Evolutionary conservation across 2,888 invertebrate species (phyloP).

Genomic region (Lacanobia oleracea): DNA sequence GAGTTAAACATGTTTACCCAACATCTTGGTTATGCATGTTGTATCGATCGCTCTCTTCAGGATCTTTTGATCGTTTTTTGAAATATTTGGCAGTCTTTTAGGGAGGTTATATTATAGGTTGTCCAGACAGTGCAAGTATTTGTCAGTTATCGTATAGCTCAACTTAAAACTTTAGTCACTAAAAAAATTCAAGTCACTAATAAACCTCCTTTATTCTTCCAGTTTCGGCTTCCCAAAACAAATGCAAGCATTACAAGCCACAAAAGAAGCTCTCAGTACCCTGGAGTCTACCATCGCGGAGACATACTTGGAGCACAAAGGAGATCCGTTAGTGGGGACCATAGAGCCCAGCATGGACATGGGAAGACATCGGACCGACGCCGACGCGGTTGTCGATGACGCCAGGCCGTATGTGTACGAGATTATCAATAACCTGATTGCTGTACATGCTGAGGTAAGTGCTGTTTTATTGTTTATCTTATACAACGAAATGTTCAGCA

Average conservation of each 20-base stretch:
- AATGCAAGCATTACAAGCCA: constrained; percentile 92
- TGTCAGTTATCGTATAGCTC: no score
- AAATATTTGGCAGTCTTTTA: no score
- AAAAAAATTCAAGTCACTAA: neutral
- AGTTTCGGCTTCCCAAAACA: constrained; percentile 94
- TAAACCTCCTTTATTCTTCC: constrained; percentile 42
- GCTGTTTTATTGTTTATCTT: no score
- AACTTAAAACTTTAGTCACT: no score
- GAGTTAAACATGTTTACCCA: no score
- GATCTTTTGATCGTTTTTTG: no score
- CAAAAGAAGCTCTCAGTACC: constrained; percentile 91
- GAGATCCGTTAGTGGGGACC: constrained; percentile 98
- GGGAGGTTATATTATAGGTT: no score
- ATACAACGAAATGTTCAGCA: no score
- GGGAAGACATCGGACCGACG: constrained; percentile 96
- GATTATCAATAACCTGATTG: constrained; percentile 95
- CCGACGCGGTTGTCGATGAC: constrained; percentile 93
- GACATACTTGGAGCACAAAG: constrained; percentile 96
- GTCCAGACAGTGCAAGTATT: no score
- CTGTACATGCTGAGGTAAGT: constrained; percentile 93
- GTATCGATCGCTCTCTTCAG: no score
- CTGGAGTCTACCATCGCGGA: constrained; percentile 93
- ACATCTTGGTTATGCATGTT: no score
- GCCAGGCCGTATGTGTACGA: constrained; percentile 97
- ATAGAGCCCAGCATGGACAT: constrained; percentile 99